Conservation (phyloP, 1,140 invertebrate genomes). For the Elymnias hypermnestra region DNA sequence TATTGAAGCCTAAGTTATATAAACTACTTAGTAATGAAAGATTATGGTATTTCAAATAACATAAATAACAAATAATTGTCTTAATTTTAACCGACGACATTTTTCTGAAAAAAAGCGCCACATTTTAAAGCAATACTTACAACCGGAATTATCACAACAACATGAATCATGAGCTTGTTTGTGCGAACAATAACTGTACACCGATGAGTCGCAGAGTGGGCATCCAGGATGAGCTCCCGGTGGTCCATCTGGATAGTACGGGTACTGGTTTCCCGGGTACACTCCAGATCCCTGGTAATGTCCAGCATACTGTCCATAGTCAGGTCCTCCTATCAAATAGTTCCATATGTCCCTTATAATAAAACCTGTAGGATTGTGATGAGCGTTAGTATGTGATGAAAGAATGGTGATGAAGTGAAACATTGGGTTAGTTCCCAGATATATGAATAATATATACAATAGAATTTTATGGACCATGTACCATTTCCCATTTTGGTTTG, state of each 20-base stretch:
- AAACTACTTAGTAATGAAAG: not conserved
- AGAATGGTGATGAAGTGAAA: slow-evolving; percentile 8
- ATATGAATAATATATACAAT: no score
- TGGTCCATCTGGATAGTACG: slow-evolving; percentile 37
- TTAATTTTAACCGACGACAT: no score
- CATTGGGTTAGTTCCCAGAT: no score
- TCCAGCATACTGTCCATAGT: slow-evolving; percentile 38
- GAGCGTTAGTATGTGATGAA: slow-evolving; percentile 21
- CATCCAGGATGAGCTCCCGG: slow-evolving; percentile 74
- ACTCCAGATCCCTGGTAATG: slow-evolving; percentile 31
- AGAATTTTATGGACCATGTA: no score
- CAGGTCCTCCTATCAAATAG: slow-evolving; percentile 57
- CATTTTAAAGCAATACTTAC: no score
- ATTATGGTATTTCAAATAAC: no score
- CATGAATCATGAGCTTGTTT: slow-evolving; percentile 85
- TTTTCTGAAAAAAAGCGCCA: no score
- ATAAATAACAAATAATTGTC: no score
- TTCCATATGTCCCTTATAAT: slow-evolving; percentile 60
- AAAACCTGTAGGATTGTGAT: slow-evolving; percentile 61
- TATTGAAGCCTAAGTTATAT: not conserved
- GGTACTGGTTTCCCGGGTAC: slow-evolving; percentile 32
- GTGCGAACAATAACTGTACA: slow-evolving; percentile 84
- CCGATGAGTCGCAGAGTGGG: slow-evolving; percentile 84
- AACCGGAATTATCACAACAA: slow-evolving; percentile 80
- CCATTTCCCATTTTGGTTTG: no score